Base-by-base conservation (phyloP, 2,797 vertebrate genomes). In the Thripadectes ignobilis region DNA sequence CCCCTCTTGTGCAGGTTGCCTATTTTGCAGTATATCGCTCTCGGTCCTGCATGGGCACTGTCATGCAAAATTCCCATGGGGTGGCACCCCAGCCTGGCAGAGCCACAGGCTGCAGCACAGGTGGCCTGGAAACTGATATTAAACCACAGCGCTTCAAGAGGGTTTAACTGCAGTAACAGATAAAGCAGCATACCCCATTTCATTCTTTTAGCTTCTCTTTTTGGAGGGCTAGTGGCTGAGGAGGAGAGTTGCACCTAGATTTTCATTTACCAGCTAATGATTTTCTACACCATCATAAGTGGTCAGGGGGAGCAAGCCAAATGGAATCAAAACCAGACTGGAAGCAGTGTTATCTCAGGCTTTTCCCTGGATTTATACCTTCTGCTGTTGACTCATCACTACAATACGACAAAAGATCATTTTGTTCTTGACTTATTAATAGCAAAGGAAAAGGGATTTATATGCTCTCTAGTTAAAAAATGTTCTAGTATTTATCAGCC, bases 391-490 rank as follows among this genome's bases (percentile, higher is more conserved):
- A 78, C 55, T 94, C 0, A 1, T 61, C 61, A 34, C 58, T 78
- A 45, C 22, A 91, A 66, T 43, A 46, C 0, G 2, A 83, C 43
- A 91, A 88, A 91, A 78, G 39, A 73, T 71, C 16, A 63, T 88
- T 86, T 93, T 88, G 59, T 71, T 89, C 73, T 74, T 85, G 26
- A 88, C 46, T 91, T 92, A 55, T 34, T 81, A 72, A 85, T 59
- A 66, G 26, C 81, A 61, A 74, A 80, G n/a, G 43, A 78, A 90
- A 86, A 51, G 12, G 32, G 45, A 80, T 88, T 85, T 80, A 62
- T 90, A 51, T 57, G 26, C 20, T 79, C 29, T 34, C 41, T 88
- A 45, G 21, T 43, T 75, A 34, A 91, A 95, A 95, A 73, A 61
- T 46, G 4, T 30, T 81, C n/a, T 76, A 32, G 72, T 87, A 61